Evolutionary conservation across 2,113 vertebrate genomes (phyloP).

Genomic region (Entomyzon cyanotis): DNA sequence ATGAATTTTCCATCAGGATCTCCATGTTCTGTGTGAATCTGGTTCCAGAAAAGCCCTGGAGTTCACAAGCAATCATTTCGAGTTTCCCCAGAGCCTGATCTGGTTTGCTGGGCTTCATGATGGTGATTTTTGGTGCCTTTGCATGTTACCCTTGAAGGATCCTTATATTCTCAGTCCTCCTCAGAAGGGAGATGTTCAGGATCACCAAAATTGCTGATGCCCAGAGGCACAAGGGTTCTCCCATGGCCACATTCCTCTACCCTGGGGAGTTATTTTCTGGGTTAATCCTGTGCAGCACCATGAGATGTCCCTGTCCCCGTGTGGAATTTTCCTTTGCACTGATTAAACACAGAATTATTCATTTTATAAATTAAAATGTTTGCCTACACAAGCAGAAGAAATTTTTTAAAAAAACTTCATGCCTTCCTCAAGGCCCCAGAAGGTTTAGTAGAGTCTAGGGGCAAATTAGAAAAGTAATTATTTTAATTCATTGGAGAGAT

Average conservation of each 20-base stretch:
- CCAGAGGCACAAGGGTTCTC: background rate
- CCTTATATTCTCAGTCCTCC: background rate
- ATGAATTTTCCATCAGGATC: background rate
- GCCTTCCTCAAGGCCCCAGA: background rate
- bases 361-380: background rate
- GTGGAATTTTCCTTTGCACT: background rate
- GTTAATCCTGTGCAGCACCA: background rate
- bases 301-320: background rate
- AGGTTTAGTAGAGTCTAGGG: slow-evolving; percentile 21
- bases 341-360: slow-evolving; percentile 7
- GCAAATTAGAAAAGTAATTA: slow-evolving; percentile 31
- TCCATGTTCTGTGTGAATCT: background rate
- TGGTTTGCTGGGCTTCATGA: background rate
- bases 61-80: background rate
- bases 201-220: background rate
- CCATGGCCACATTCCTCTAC: accelerated
- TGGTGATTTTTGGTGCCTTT: background rate
- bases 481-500: slow-evolving; percentile 1
- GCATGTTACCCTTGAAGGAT: background rate
- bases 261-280: accelerated
- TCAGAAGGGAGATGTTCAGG: background rate
- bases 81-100: background rate
- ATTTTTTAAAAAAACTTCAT: background rate
- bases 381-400: background rate
- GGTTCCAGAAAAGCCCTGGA: background rate